Evolutionary conservation across 2,797 vertebrate species (phyloP).

Genomic region (Myotis findleyi): DNA sequence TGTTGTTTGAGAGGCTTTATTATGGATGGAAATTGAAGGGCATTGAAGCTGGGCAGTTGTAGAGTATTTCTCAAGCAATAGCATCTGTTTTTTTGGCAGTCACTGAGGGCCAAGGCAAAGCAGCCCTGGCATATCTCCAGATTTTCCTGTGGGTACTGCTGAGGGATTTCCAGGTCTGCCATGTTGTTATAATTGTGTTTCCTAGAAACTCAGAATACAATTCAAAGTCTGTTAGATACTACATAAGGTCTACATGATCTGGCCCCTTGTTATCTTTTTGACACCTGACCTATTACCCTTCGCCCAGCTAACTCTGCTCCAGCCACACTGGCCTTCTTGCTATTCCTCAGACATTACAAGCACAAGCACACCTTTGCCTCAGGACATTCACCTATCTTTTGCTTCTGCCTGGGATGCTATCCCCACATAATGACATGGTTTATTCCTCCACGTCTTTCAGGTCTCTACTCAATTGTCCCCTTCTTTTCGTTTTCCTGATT

Average conservation of each 20-base stretch:
- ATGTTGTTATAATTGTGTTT: slow-evolving; percentile 76
- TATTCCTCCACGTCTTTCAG: not conserved
- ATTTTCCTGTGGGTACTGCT: slow-evolving; percentile 81
- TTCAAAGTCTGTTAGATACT: slow-evolving; percentile 1
- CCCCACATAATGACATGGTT: not conserved
- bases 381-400: not conserved
- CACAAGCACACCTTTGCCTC: not conserved
- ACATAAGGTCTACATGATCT: not conserved
- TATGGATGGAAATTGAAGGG: slow-evolving; percentile 62
- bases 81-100: slow-evolving; percentile 87
- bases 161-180: slow-evolving; percentile 78
- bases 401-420: not conserved
- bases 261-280: slow-evolving; percentile 29
- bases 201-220: slow-evolving; percentile 59
- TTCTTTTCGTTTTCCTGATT: not conserved
- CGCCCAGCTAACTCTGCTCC: not conserved
- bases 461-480: not conserved
- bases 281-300: not conserved
- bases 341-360: not conserved
- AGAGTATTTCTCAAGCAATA: slow-evolving; percentile 86
- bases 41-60: slow-evolving; percentile 78
- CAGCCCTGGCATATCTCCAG: slow-evolving; percentile 78
- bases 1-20: slow-evolving; percentile 67
- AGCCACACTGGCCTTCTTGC: not conserved
- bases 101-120: slow-evolving; percentile 67